Conservation (phyloP, 2,797 vertebrate species). For the Sebastes dallii region DNA sequence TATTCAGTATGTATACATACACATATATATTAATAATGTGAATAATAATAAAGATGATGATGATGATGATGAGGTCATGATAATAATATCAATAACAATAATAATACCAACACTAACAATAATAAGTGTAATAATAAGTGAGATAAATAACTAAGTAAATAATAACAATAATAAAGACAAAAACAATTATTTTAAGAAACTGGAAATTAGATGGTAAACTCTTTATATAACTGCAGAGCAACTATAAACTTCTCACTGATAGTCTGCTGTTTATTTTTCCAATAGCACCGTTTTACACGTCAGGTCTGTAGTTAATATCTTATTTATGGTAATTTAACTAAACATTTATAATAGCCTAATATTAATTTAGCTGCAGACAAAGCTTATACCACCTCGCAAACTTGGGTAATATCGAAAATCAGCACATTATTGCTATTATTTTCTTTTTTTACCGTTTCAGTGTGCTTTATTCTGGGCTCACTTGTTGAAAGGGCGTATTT, state of each 20-base stretch:
- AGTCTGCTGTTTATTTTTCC: neutral
- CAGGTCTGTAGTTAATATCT: neutral
- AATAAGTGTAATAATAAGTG: no score
- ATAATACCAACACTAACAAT: no score
- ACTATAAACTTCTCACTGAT: neutral
- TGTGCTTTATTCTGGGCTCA: neutral
- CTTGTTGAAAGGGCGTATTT: neutral
- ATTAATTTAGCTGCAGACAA: neutral
- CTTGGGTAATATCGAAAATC: neutral
- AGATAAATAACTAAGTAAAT: no score
- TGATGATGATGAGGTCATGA: no score
- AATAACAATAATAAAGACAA: no score
- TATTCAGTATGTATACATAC: no score
- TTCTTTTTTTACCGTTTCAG: neutral
- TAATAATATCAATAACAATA: no score
- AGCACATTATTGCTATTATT: neutral
- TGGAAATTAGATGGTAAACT: neutral
- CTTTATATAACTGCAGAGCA: neutral
- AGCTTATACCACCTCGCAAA: neutral
- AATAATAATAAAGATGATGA: no score
- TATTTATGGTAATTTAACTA: neutral
- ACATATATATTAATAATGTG: no score
- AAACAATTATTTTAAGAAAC: neutral
- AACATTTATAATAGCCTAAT: neutral
- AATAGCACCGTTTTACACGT: neutral